Evolutionary conservation across 2,113 vertebrate genomes (phyloP).

Genomic region (Callithrix jacchus): DNA sequence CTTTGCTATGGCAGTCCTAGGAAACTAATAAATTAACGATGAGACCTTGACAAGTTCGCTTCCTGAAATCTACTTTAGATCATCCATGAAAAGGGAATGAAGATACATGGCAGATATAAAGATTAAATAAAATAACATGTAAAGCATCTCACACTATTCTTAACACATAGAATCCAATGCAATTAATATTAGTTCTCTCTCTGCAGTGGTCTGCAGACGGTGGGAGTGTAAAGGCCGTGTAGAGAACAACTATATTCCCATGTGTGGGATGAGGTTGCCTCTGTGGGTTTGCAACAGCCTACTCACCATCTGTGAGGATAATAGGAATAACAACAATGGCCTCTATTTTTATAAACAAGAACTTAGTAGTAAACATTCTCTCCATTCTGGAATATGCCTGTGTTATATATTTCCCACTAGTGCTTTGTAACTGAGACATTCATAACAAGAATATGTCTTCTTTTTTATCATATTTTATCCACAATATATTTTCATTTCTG

Average conservation of each 20-base stretch:
- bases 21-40: background rate
- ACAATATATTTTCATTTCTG: background rate
- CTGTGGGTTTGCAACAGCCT: background rate
- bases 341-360: constrained; percentile 26
- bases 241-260: background rate
- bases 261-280: background rate
- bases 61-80: background rate
- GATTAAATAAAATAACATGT: background rate
- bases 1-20: accelerated
- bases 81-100: background rate
- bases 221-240: accelerated
- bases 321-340: background rate
- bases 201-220: background rate
- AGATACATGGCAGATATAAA: background rate
- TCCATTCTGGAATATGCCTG: background rate
- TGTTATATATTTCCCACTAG: background rate
- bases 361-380: background rate
- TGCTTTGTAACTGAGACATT: background rate
- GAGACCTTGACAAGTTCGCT: background rate
- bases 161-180: background rate
- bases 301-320: constrained; percentile 29
- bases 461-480: background rate
- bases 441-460: background rate
- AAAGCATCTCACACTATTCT: background rate
- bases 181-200: background rate